Conservation (phyloP, 35 echinoderm and acorn worm species). For the Heliocidaris tuberculata region DNA sequence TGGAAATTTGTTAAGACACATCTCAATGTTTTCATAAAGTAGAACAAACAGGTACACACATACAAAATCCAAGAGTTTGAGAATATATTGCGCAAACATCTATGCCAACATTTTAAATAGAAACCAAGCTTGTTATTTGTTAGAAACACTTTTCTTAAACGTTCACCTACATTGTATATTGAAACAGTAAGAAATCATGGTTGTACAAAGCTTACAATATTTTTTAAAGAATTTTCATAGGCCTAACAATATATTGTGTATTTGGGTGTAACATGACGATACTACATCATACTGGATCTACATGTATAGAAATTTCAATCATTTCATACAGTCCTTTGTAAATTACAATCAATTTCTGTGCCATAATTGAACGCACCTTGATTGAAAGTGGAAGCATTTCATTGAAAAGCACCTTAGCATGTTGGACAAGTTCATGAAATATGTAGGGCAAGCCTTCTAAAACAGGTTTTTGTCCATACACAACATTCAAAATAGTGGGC, state of each 20-base stretch:
- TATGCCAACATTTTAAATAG: too few relatives aligned
- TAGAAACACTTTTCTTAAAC: too few relatives aligned
- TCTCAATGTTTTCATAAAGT: too few relatives aligned
- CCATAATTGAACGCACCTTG: neutral
- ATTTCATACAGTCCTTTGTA: neutral
- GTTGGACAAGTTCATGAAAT: neutral
- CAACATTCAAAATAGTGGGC: neutral
- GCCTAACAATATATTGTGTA: neutral
- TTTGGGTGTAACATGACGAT: neutral
- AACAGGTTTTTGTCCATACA: neutral
- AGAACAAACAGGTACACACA: too few relatives aligned
- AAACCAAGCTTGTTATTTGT: too few relatives aligned
- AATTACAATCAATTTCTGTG: neutral
- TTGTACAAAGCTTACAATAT: neutral
- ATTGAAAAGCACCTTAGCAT: neutral
- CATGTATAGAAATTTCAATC: too few relatives aligned
- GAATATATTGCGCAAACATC: too few relatives aligned
- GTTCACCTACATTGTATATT: too few relatives aligned
- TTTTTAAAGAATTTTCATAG: neutral
- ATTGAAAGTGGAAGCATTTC: slow-evolving; percentile 1
- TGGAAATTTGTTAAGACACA: too few relatives aligned
- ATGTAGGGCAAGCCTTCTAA: neutral
- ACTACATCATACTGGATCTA: too few relatives aligned
- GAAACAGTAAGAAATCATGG: neutral
- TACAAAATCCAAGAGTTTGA: too few relatives aligned